Evolutionary conservation across 2,113 vertebrate species (phyloP), one percentile per base, ranked within the genome.

Genomic region (Tragelaphus buxtoni): DNA sequence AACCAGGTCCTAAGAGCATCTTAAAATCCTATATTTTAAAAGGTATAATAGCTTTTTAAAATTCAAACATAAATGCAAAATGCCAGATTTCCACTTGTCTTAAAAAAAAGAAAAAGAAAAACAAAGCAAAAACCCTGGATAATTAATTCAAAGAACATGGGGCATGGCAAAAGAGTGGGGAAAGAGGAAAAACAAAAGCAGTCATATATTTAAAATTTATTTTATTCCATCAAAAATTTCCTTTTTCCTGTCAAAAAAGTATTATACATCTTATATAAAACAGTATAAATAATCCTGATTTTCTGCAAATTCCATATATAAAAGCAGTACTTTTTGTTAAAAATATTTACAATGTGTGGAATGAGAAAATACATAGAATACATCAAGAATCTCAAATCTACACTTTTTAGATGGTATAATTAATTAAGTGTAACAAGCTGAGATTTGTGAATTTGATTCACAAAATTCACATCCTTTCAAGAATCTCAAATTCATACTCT

Each of bases 241-340:
- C 91, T 92, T 94, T 98, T 98, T 93, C 97, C 97, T 97, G 83
- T 96, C 98, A 98, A 98, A 99, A 99, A 99, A 97, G 93, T 97
- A 98, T 98, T 96, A 98, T 98, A 98, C 98, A 99, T 98, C 97
- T 98, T 89, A 94, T 98, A 98, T 97, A 99, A 99, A 99, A 98
- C 97, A 98, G 97, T 98, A 99, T 98, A 99, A 99, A 99, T 99
- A 98, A 93, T 93, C 96, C 97, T 35, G 92, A 63, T 97, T 98
- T 98, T 96, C 97, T 98, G 98, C 97, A 97, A 97, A 92, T 98
- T 95, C 98, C 96, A 98, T 98, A 97, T 98, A 99, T 98, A 99
- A 99, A 98, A 98, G 98, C 98, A 98, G 96, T 97, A 97, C 94
- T 97, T 97, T 98, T 94, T 53, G 47, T 95, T 97, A 98, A 98